phyloP scores from a whole-genome alignment of 1,140 invertebrate genomes.

The Hypothenemus hampei region DNA sequence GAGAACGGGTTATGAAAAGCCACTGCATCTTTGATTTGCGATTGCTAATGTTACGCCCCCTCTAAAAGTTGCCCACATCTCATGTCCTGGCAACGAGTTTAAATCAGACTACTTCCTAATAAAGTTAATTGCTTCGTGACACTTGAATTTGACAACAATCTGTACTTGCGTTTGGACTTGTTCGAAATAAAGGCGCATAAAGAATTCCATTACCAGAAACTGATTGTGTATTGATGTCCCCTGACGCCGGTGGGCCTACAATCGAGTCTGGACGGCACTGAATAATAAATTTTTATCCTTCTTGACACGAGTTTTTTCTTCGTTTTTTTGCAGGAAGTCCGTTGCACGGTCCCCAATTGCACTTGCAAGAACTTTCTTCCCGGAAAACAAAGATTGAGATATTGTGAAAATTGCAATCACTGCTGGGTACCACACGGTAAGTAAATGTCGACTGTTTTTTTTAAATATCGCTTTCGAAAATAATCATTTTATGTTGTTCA shows the following conservation, averaged over 20 bases:
- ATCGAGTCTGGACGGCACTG: conserved; percentile 11
- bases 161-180: no score
- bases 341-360: conserved; percentile 66
- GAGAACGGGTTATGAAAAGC: conserved; percentile 34
- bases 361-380: conserved; percentile 71
- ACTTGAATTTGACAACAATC: no score
- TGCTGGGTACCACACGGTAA: conserved; percentile 77
- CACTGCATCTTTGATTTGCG: conserved; percentile 37
- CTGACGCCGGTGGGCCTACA: conserved; percentile 8
- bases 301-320: neutral
- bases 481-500: no score
- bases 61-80: conserved; percentile 21
- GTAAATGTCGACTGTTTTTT: no score
- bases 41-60: conserved; percentile 36
- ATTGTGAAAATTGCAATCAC: conserved; percentile 69
- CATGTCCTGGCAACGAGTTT: conserved; percentile 3
- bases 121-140: conserved; percentile 17
- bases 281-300: conserved; percentile 17
- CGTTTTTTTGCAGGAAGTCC: conserved; percentile 59
- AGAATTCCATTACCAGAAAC: conserved; percentile 26
- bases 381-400: conserved; percentile 62
- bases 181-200: conserved; percentile 24
- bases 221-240: conserved; percentile 25
- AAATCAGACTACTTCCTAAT: conserved; percentile 11
- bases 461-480: no score